Evolutionary conservation across 2,888 invertebrate species (phyloP), one percentile per base, ranked within the genome.

Genomic region (Arctia plantaginis): DNA sequence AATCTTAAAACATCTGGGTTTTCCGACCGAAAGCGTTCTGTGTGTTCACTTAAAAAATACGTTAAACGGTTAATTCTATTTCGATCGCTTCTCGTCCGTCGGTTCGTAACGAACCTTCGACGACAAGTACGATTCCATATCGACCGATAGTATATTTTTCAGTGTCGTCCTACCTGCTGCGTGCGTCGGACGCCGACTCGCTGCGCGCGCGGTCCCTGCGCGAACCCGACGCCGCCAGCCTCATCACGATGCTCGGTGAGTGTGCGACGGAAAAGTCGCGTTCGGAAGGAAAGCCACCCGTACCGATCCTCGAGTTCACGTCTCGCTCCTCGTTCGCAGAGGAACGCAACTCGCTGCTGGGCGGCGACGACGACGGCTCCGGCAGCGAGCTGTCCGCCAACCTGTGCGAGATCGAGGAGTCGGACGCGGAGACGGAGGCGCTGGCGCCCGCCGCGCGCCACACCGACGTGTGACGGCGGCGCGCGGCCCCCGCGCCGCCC

Each of bases 401-500:
- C 91, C 96, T 99, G 81, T 99, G 99, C 96, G 99, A 99, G 96
- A 98, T 99, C 89, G 99, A 99, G 93, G 98, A 98, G 93, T 98
- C 98, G 67, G 98, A 98, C 91, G 97, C 96, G 87, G 98, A 98
- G 92, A 93, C 93, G 89, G 95, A 95, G 78, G 90, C 92, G 72
- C 89, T 62, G 74, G 76, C 77, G 80, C 77, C 78, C 72, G 68
- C 77, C 79, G 82, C 90, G 86, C 88, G 91, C 0, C 92, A 90
- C 89, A 91, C 93, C 77, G 92, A 89, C 90, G 93, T 93, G 93
- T 93, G 94, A 93, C 93, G 90, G 75, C 85, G 91, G 91, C 90
- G 44, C 66, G 55, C 59, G 69, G 59, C 66, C 71, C 27, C 66
- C 30, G 39, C 2, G 39, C 35, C 35, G 55, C 55, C 12, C 23